phyloP scores from a whole-genome alignment of 1,140 invertebrate species.

The Scaptomyza pallida region DNA sequence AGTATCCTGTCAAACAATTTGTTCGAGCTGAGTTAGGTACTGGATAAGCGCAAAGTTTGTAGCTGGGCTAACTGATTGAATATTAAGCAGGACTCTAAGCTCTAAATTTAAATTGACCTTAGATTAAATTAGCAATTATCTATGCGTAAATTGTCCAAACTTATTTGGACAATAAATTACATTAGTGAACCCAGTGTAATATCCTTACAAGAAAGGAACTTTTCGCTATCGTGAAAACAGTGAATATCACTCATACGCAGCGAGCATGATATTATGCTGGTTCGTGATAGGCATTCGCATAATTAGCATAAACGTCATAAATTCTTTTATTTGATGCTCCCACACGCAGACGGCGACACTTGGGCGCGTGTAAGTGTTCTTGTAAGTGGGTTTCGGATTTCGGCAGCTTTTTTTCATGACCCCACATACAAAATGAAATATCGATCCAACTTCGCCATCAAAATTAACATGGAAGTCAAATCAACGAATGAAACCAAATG shows the following conservation, averaged over 20 bases:
- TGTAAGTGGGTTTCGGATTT: constrained; percentile 16
- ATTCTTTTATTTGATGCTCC: constrained; percentile 41
- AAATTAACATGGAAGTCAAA: constrained; percentile 80
- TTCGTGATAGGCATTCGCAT: constrained; percentile 50
- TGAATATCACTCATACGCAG: constrained; percentile 71
- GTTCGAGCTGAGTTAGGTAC: constrained; percentile 8
- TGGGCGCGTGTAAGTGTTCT: constrained; percentile 56
- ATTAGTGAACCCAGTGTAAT: too few species aligned
- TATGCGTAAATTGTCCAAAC: neutral
- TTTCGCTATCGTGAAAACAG: constrained; percentile 49
- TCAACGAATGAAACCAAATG: constrained; percentile 59
- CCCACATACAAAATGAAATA: constrained; percentile 21
- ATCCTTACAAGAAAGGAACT: constrained; percentile 26
- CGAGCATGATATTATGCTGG: constrained; percentile 7
- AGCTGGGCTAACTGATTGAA: constrained; percentile 4
- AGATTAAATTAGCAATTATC: neutral
- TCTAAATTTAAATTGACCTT: neutral
- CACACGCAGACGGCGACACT: constrained; percentile 40
- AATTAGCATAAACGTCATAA: constrained; percentile 76
- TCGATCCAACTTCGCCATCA: constrained; percentile 57
- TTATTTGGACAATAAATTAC: neutral
- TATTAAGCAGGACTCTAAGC: neutral
- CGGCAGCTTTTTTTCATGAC: constrained; percentile 13
- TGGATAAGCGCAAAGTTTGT: neutral
- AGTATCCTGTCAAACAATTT: constrained; percentile 40